Evolutionary conservation across 2,113 vertebrate species (phyloP), one percentile per base, ranked within the genome.

Genomic region (Apistogramma diplotaenia): DNA sequence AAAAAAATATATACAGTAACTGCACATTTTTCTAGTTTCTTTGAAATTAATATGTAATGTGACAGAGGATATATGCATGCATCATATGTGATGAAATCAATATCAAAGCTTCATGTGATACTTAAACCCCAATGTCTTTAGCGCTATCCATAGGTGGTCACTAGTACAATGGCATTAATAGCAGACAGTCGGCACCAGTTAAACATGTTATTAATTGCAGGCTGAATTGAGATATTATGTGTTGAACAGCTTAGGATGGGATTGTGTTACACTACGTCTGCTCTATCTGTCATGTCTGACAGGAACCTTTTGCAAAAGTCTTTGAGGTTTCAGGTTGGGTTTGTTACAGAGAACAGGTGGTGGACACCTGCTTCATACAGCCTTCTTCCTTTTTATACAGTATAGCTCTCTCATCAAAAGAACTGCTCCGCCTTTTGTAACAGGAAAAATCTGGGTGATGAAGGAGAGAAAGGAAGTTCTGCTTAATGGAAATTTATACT

Each of bases 271-370:
- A 79, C 62, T 13, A 70, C 25, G 6, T 51, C 1, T 58, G 73
- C 75, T 84, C 46, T 25, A 29, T 79, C 82, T 65, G 65, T 61
- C 27, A 8, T 35, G 3, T 56, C 55, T 25, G 53, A 81, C 60
- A 86, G 79, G 33, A 18, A 72, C 67, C 70, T 87, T 82, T 75
- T 40, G 43, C 79, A 9, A 54, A 82, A 62, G 46, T 59, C 12
- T 51, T 70, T 70, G 43, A 70, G 88, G 72, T 84, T 84, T 82
- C 80, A 86, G 85, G 79, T 88, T 65, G 73, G 74, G 54, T 83
- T 70, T n/a, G 60, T 74, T 78, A 27, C 62, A 51, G 51, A 23
- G 76, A 90, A 86, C 93, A 94, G 92, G 89, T 92, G 93, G 89
- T 37, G 51, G 73, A 87, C 91, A 90, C 40, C 84, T 92, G 91